phyloP scores from a whole-genome alignment of 2,113 vertebrate species.

The Saccopteryx bilineata region DNA sequence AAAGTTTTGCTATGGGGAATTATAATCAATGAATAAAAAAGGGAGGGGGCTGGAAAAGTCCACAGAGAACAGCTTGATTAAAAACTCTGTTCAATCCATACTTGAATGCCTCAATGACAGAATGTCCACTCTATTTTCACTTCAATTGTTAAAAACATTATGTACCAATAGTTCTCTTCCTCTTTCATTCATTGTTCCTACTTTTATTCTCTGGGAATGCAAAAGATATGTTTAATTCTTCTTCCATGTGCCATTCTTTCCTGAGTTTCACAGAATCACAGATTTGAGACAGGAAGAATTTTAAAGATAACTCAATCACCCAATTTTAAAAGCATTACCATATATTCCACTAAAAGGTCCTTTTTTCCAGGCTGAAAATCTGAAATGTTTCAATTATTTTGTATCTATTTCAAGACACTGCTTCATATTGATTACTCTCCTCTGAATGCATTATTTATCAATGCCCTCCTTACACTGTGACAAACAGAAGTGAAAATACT shows the following conservation, averaged over 20 bases:
- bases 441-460: conserved; percentile 18
- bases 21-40: conserved; percentile 2
- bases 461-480: conserved; percentile 40
- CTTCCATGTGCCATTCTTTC: not conserved
- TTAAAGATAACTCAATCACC: conserved; percentile 37
- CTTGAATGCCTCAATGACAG: not conserved
- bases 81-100: not conserved
- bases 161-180: not conserved
- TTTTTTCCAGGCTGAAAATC: conserved; percentile 34
- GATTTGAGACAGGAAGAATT: conserved; percentile 47
- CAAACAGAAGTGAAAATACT: conserved; percentile 22
- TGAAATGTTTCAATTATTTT: conserved; percentile 55
- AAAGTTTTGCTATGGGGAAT: conserved; percentile 42
- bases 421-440: conserved; percentile 48
- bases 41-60: not conserved
- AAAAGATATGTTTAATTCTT: not conserved
- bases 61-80: not conserved
- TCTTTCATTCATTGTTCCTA: not conserved
- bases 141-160: conserved; percentile 21
- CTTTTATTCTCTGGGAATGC: not conserved
- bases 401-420: conserved; percentile 43
- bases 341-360: not conserved
- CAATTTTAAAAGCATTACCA: conserved; percentile 13
- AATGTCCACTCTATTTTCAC: not conserved
- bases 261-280: conserved; percentile 50